Conservation (phyloP, 2,888 invertebrate species). For the Apodemia duryi region DNA sequence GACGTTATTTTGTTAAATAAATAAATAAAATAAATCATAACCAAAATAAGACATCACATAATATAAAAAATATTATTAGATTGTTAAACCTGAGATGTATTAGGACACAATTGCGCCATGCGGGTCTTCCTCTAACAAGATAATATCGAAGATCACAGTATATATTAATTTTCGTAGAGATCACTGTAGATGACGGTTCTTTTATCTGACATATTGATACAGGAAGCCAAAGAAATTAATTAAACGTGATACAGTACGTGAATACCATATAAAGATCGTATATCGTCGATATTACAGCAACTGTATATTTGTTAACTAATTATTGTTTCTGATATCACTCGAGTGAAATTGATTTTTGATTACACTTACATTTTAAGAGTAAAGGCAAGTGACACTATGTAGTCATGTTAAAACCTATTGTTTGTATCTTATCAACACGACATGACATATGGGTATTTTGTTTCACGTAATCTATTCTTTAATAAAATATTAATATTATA, state of each 20-base stretch:
- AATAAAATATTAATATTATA: too few species aligned
- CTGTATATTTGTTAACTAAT: neutral
- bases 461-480: too few species aligned
- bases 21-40: too few species aligned
- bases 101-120: neutral
- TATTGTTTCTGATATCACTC: neutral
- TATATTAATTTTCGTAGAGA: constrained; percentile 3
- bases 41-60: too few species aligned
- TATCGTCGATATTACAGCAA: neutral
- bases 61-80: too few species aligned
- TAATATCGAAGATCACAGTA: constrained; percentile 1
- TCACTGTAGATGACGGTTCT: neutral
- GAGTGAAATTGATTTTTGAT: neutral
- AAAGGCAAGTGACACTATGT: too few species aligned
- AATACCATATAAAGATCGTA: constrained; percentile 32
- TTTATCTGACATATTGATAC: constrained; percentile 10
- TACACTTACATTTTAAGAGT: neutral
- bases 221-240: constrained; percentile 21
- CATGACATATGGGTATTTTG: too few species aligned
- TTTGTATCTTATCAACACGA: too few species aligned
- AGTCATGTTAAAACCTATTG: too few species aligned
- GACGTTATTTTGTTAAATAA: too few species aligned
- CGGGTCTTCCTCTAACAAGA: neutral
- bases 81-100: too few species aligned
- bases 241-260: constrained; percentile 24